A percentile compares a stretch with the other conserved stretches of the same genome.
These are phyloP conservation scores for Psylliodes chrysocephalus DNA, from an alignment of 2,888 invertebrate genomes.

Conservation along the genomic window DNA sequence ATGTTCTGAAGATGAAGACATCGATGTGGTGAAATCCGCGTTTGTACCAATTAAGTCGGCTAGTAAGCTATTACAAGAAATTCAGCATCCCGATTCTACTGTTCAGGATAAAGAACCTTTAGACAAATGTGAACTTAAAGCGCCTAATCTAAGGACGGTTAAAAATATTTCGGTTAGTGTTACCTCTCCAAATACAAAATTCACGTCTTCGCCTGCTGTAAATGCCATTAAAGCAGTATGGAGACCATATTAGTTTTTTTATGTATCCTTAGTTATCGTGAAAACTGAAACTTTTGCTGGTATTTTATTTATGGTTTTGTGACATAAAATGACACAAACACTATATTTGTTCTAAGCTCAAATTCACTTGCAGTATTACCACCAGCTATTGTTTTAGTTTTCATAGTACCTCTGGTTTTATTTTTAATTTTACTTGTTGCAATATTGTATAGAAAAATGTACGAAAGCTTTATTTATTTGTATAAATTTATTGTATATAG, in stretches of 20 bases:
- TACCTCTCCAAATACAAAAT: constrained; percentile 67
- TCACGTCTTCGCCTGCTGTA: constrained; percentile 61
- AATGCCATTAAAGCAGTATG: constrained; percentile 76
- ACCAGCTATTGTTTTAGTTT: background rate
- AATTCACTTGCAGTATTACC: background rate
- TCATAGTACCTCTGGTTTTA: constrained; percentile 18
- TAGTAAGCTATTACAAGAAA: constrained; percentile 67
- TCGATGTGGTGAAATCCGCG: constrained; percentile 80
- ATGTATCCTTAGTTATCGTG: background rate
- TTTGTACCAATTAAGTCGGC: constrained; percentile 76
- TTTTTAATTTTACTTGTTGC: constrained; percentile 39
- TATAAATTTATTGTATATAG: constrained; percentile 45
- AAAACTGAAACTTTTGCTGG: background rate
- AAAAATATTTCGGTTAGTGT: constrained; percentile 60
- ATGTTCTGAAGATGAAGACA: constrained; percentile 76
- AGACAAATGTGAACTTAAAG: constrained; percentile 69
- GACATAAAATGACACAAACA: background rate
- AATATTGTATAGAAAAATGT: constrained; percentile 37
- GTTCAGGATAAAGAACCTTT: constrained; percentile 65
- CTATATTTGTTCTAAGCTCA: background rate
- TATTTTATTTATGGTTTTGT: too few species aligned
- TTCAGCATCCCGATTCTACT: constrained; percentile 70
- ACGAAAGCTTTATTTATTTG: constrained; percentile 48
- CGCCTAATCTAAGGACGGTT: constrained; percentile 69
- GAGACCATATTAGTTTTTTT: constrained; percentile 74